Base-by-base conservation (phyloP, 2,888 invertebrate species). In the Leptinotarsa tumamoca region DNA sequence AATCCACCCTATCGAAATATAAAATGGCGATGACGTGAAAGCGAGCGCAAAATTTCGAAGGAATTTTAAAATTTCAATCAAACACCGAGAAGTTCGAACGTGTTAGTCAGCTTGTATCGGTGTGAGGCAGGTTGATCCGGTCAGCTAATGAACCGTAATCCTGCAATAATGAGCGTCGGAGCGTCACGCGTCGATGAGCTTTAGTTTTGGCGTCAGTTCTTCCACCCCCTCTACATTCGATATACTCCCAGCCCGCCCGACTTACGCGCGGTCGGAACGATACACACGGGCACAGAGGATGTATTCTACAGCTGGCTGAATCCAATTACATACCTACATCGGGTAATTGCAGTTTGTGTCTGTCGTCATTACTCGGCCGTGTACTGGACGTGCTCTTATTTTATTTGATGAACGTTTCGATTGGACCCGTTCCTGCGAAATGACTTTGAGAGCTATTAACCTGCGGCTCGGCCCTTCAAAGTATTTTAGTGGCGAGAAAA, bases 101-200 rank as follows among this genome's bases (percentile, higher is more conserved):
- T 79, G 78, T 70, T 43, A 78, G 74, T 76, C 77, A 75, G 79
- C 73, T 72, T 77, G 76, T 80, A 79, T 79, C 80, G 78, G 78
- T 76, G 71, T 76, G 78, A 77, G 71, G 75, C 82, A 80, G 80
- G 79, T 84, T 86, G 85, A 86, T 85, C 86, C 85, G 85, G 85
- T 84, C 86, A 86, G 83, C 86, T 87, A 87, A 87, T 87, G 87
- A 86, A 87, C 83, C 85, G 87, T 87, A 87, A 87, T 87, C 87
- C 86, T 82, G 82, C 84, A 84, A 83, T 87, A 87, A 87, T 87
- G 87, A 87, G 86, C 85, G 79, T 78, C 79, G 74, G 82, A 80
- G 73, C 80, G 79, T 80, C 81, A 82, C 81, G 83, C 81, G 82
- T 83, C 83, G 82, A 82, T 82, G 80, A 79, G 81, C 81, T 83